Base-by-base conservation (phyloP, 1,140 invertebrate genomes). In the Lepidurus couesii region DNA sequence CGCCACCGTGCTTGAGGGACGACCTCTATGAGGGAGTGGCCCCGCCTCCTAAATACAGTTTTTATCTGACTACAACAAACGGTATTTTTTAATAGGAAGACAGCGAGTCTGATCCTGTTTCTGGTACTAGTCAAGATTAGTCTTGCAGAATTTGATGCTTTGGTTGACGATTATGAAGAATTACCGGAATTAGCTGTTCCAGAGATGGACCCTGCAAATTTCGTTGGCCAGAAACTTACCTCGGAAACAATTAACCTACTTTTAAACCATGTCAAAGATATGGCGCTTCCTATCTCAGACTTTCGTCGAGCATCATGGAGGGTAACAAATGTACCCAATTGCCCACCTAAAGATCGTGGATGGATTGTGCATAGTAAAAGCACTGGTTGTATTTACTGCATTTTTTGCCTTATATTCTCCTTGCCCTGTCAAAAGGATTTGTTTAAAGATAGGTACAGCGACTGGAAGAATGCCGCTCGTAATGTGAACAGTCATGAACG, bases 311-410 rank as follows among this genome's bases (percentile, higher is more conserved):
- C 13, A 65, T 65, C 53, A 16, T 65, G 53, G 9, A 11, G 9
- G 53, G 53, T 16, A 65, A 65, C 9, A 65, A 16, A 65, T 10
- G 53, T 16, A 65, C 53, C 45, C 16, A 65, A 65, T 16, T 7
- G 53, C 53, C 53, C 13, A 65, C 13, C 53, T 65, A 10, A 65
- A 65, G 53, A 65, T 65, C 53, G 13, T 65, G 9, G 53, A 65
- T 65, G 53, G 53, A 65, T 65, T 65, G 53, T 21, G 53, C n/a
- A 65, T 21, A 65, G 53, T 65, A 65, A 65, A 65, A 65, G 53
- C 8, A 65, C 53, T 65, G 9, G 53, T 65, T 13, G 53, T 21
- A 65, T 65, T 11, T 65, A 65, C 9, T 65, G 53, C 53, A 65
- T 16, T 11, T 65, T 65, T 65, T 65, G 53, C 53, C 53, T 65